Percentiles rank a stretch among this genome's conserved stretches.
phyloP scores from a whole-genome alignment of 2,113 vertebrate species.

The Sitta europaea region DNA sequence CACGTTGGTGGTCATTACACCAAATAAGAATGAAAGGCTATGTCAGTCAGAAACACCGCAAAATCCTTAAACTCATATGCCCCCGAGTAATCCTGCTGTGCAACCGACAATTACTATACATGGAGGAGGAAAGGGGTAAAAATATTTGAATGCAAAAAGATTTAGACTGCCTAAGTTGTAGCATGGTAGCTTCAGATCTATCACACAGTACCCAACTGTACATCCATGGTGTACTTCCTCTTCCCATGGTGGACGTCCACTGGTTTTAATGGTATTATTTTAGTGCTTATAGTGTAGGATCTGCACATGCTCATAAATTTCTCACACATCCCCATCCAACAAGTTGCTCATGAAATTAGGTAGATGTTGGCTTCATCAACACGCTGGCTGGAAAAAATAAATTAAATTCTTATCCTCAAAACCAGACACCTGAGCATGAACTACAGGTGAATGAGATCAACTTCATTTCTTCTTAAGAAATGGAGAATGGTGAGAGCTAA shows the following conservation, averaged over 20 bases:
- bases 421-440: not conserved
- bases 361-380: not conserved
- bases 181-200: not conserved
- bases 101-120: not conserved
- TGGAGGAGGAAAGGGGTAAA: not conserved
- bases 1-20: not conserved
- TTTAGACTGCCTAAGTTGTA: not conserved
- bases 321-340: not conserved
- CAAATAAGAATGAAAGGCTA: constrained; percentile 3
- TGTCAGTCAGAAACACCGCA: not conserved
- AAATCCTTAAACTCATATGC: not conserved
- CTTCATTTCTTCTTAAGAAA: not conserved
- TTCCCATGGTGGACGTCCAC: not conserved
- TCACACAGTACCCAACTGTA: not conserved
- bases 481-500: not conserved
- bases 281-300: not conserved
- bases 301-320: not conserved
- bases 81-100: not conserved
- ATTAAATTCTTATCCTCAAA: not conserved
- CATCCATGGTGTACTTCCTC: not conserved
- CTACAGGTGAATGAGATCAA: not conserved
- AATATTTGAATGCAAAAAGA: not conserved
- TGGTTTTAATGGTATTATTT: not conserved
- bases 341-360: not conserved
- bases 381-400: not conserved